These are phyloP conservation scores for Trachemys scripta DNA, from an alignment of 2,113 vertebrate genomes.

Conservation along the genomic window DNA sequence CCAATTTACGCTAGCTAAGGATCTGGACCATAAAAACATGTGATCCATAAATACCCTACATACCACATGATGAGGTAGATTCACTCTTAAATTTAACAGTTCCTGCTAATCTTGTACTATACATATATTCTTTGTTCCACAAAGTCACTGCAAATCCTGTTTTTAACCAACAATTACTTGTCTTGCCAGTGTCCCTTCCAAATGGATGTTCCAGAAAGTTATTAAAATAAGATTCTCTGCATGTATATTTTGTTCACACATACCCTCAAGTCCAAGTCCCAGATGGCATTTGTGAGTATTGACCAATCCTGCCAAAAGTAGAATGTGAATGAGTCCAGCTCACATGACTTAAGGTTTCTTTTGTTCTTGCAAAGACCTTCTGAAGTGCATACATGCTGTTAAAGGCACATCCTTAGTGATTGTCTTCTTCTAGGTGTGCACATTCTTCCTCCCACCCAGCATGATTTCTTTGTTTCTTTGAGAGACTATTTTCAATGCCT, in stretches of 20 bases:
- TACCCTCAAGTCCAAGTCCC: neutral
- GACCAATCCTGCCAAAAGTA: neutral
- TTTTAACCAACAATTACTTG: neutral
- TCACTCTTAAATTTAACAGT: neutral
- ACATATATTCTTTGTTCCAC: neutral
- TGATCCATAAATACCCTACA: neutral
- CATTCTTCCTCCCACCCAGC: neutral
- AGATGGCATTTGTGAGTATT: conserved; percentile 24
- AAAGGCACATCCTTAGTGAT: conserved; percentile 47
- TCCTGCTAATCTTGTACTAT: neutral
- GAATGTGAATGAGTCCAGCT: neutral
- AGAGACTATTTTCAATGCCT: conserved; percentile 28
- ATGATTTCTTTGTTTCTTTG: conserved; percentile 43
- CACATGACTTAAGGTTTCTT: neutral
- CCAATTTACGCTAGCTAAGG: neutral
- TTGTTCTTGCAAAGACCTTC: conserved; percentile 52
- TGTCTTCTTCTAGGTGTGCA: neutral
- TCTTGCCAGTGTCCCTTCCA: neutral
- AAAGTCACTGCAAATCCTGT: neutral
- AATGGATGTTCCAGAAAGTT: neutral
- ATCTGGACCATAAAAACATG: no score
- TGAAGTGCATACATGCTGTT: neutral
- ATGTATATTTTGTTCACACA: neutral
- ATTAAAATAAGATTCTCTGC: neutral
- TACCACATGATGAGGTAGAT: conserved; percentile 16